Conservation (phyloP, 2,888 invertebrate genomes). For the Eurytoma adleriae region DNA sequence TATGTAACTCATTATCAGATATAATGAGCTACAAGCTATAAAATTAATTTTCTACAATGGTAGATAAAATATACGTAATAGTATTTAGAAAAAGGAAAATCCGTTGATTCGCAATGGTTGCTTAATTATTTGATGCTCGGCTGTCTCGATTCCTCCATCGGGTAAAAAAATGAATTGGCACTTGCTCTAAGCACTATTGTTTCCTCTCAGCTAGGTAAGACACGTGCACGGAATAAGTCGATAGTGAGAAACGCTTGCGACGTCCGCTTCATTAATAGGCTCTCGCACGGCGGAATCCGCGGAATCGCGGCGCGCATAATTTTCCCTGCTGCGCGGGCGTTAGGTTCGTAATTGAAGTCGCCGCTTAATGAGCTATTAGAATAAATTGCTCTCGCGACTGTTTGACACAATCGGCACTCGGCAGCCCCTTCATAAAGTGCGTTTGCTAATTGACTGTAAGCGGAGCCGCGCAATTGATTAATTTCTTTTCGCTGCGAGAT, state of each 20-base stretch:
- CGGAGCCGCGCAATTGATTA: not conserved
- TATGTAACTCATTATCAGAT: no score
- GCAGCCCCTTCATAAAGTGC: not conserved
- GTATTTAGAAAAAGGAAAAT: no score
- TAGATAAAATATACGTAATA: no score
- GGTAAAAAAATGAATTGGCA: no score
- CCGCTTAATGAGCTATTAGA: constrained; percentile 42
- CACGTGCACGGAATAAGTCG: constrained; percentile 4
- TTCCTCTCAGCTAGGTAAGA: no score
- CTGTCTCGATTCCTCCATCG: no score
- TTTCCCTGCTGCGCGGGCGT: constrained; percentile 21
- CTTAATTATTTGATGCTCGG: no score
- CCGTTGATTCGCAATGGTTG: no score
- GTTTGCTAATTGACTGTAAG: constrained; percentile 28
- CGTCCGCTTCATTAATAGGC: constrained; percentile 16
- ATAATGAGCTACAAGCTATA: no score
- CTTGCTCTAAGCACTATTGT: no score
- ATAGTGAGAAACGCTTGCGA: constrained; percentile 4
- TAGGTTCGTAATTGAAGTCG: constrained; percentile 15
- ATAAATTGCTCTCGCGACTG: constrained; percentile 30
- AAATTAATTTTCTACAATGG: no score
- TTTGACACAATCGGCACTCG: constrained; percentile 11
- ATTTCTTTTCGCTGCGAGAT: no score
- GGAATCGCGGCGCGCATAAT: not conserved
- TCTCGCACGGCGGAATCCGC: not conserved